Evolutionary conservation across 2,888 invertebrate species (phyloP).

Genomic region (Peribatodes rhomboidaria): DNA sequence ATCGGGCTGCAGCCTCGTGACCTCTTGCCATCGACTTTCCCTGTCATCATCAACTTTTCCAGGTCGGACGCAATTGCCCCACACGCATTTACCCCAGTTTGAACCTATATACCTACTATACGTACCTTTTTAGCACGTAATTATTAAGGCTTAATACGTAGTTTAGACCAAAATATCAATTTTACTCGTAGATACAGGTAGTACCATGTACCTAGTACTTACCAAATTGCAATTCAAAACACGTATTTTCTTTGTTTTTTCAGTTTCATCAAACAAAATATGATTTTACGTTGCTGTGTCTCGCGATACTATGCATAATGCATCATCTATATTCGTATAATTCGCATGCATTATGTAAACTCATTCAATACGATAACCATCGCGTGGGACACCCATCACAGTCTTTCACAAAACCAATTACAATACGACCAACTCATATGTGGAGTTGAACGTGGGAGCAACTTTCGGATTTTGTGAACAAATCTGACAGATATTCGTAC

Average conservation of each 20-base stretch:
- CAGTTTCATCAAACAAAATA: not conserved
- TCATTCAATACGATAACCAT: conserved; percentile 12
- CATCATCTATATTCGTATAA: not conserved
- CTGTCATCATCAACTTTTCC: no score
- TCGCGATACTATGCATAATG: not conserved
- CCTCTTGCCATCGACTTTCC: no score
- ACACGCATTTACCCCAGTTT: no score
- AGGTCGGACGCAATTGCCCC: no score
- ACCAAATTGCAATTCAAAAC: no score
- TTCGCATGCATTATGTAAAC: conserved; percentile 19
- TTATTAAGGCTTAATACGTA: no score
- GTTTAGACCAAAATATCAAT: no score
- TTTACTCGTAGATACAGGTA: no score
- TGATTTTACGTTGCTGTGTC: not conserved
- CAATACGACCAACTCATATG: conserved; percentile 13
- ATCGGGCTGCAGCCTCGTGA: no score
- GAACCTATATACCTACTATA: no score
- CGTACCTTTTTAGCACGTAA: no score
- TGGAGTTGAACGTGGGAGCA: not conserved
- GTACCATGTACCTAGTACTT: no score
- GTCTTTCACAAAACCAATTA: conserved; percentile 29
- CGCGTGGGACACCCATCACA: conserved; percentile 26
- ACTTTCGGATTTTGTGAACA: not conserved
- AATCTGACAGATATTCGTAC: not conserved
- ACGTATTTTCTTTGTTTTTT: not conserved